Percentiles rank a stretch among this genome's conserved stretches.
Evolutionary conservation across 2,888 invertebrate genomes (phyloP).

Genomic region (Eilema sororculum): DNA sequence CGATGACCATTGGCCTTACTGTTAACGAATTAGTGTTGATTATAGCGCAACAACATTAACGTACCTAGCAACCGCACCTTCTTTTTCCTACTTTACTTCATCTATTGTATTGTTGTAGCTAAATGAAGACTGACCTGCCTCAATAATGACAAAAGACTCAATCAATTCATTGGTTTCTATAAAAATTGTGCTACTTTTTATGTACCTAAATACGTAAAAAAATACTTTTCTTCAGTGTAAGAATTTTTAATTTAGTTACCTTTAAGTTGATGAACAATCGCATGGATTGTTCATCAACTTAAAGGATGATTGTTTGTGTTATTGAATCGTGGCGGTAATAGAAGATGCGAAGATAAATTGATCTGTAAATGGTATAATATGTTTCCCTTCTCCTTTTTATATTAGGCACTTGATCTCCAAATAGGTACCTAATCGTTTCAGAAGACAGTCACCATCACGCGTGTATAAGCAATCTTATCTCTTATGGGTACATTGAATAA

Average conservation of each 20-base stretch:
- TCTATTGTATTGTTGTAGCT: constrained; percentile 37
- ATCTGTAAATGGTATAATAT: not conserved
- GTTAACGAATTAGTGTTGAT: constrained; percentile 69
- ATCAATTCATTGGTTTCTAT: not conserved
- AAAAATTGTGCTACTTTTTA: constrained; percentile 19
- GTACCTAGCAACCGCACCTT: constrained; percentile 58
- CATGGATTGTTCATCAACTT: no score
- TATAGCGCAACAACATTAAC: constrained; percentile 56
- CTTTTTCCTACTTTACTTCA: constrained; percentile 24
- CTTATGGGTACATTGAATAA: not conserved
- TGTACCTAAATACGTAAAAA: constrained; percentile 11
- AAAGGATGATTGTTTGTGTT: not conserved
- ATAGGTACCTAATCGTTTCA: not conserved
- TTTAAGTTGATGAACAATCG: not conserved
- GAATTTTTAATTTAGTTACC: not conserved
- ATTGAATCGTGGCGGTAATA: no score
- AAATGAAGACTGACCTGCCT: constrained; percentile 55
- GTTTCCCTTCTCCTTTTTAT: not conserved
- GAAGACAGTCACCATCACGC: constrained; percentile 19
- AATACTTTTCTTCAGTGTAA: not conserved
- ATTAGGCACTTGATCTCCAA: not conserved
- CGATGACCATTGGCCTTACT: constrained; percentile 64
- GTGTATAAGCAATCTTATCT: constrained; percentile 12
- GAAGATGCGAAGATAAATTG: not conserved
- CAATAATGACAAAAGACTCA: constrained; percentile 32